A percentile compares a stretch with the other conserved stretches of the same genome.
phyloP scores from a whole-genome alignment of 53 echinoderm and acorn worm genomes.

The Apostichopus leukothele region DNA sequence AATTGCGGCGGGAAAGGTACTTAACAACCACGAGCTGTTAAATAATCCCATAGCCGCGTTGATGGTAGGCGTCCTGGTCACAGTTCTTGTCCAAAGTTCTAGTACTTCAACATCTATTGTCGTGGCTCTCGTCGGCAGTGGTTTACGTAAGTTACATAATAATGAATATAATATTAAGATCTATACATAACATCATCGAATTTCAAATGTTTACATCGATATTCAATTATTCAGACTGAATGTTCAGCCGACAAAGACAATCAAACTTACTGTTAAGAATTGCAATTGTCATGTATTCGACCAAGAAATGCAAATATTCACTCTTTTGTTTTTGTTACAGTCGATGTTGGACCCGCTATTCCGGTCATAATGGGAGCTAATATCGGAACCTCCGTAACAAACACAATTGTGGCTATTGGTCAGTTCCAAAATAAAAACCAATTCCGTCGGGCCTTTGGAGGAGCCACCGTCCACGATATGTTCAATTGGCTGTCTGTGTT shows the following conservation, averaged over 20 bases:
- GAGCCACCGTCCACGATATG: slow-evolving; percentile 93
- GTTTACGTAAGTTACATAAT: slow-evolving; percentile 60
- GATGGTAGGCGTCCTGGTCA: slow-evolving; percentile 91
- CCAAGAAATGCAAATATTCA: too few species aligned
- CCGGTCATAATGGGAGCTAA: slow-evolving; percentile 98
- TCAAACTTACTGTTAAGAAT: too few species aligned
- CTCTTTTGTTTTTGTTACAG: slow-evolving; percentile 27
- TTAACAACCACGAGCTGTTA: slow-evolving; percentile 74
- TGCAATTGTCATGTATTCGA: too few species aligned
- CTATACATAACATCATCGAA: too few species aligned
- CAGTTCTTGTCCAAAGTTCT: slow-evolving; percentile 93
- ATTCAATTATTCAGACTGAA: too few species aligned
- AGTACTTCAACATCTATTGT: slow-evolving; percentile 94
- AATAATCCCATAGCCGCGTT: slow-evolving; percentile 80
- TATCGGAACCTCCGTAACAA: slow-evolving; percentile 94
- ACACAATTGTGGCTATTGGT: slow-evolving; percentile 88
- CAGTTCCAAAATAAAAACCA: slow-evolving; percentile 72
- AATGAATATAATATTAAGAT: too few species aligned
- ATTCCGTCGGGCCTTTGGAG: slow-evolving; percentile 95
- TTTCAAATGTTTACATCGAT: too few species aligned
- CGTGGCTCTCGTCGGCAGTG: slow-evolving; percentile 81
- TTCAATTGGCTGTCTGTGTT: slow-evolving; percentile 93
- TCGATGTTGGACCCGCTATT: slow-evolving; percentile 70
- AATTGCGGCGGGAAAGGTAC: slow-evolving; percentile 69
- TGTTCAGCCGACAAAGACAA: too few species aligned